A percentile compares a stretch with the other conserved stretches of the same genome.
Evolutionary conservation across 2,888 invertebrate species (phyloP).

Genomic region (Neoascia interrupta): DNA sequence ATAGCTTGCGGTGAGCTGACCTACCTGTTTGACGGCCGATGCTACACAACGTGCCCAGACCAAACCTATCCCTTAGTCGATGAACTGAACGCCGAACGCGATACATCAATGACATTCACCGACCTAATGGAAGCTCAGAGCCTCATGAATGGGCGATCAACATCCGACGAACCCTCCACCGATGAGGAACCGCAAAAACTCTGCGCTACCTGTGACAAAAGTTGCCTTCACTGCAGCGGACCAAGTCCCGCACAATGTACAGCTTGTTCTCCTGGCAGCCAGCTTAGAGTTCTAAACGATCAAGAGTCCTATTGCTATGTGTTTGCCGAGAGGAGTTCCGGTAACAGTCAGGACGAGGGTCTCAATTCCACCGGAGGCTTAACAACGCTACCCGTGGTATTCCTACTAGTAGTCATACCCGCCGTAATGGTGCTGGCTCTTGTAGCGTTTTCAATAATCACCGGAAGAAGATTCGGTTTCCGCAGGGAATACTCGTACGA

Average conservation of each 20-base stretch:
- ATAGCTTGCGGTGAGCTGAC: conserved; percentile 76
- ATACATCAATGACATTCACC: not conserved
- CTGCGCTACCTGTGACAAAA: conserved; percentile 75
- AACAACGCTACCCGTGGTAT: conserved; percentile 22
- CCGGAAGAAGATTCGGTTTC: conserved; percentile 35
- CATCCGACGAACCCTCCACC: not conserved
- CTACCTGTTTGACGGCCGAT: conserved; percentile 75
- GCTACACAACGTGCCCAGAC: conserved; percentile 76
- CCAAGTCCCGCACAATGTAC: conserved; percentile 76
- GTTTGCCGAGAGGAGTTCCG: conserved; percentile 76
- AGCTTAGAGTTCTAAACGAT: conserved; percentile 73
- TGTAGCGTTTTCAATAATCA: conserved; percentile 35
- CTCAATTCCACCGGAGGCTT: conserved; percentile 12
- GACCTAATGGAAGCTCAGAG: conserved; percentile 1
- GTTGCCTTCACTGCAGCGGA: conserved; percentile 77
- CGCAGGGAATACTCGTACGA: conserved; percentile 72
- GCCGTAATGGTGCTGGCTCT: conserved; percentile 68
- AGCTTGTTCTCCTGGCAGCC: conserved; percentile 75
- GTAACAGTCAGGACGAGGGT: conserved; percentile 70
- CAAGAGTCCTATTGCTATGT: conserved; percentile 77
- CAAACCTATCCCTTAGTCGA: conserved; percentile 72
- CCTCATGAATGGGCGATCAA: not conserved
- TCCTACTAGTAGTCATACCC: conserved; percentile 72
- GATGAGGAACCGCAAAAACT: conserved; percentile 52
- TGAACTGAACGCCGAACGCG: conserved; percentile 25